Evolutionary conservation across 1,140 invertebrate genomes (phyloP).

Genomic region (Eurosta solidaginis): DNA sequence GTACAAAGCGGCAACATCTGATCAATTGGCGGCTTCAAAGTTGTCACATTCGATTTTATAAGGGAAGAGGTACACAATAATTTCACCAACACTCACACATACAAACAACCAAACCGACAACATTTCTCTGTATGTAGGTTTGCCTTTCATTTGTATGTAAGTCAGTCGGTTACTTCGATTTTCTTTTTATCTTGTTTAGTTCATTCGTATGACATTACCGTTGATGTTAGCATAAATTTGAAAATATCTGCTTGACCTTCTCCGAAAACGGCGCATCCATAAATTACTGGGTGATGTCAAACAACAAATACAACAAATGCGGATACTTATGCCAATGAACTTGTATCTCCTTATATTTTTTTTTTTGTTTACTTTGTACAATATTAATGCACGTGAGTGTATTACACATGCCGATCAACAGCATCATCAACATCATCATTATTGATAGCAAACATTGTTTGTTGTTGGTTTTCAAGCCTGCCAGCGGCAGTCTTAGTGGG

Average conservation of each 20-base stretch:
- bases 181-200: neutral
- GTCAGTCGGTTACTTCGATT: too few relatives aligned
- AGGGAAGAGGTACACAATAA: too few relatives aligned
- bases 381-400: neutral
- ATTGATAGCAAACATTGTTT: neutral
- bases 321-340: neutral
- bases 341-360: too few relatives aligned
- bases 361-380: too few relatives aligned
- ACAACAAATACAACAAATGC: neutral
- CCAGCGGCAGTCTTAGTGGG: neutral
- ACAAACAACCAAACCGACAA: neutral
- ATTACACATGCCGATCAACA: neutral
- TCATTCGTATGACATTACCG: constrained; percentile 7
- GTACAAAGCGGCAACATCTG: neutral
- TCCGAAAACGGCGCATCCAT: constrained; percentile 18
- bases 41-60: too few relatives aligned
- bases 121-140: neutral
- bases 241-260: constrained; percentile 27
- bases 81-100: neutral
- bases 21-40: constrained; percentile 14
- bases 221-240: constrained; percentile 20
- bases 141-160: neutral
- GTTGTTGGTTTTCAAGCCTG: neutral
- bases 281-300: constrained; percentile 3
- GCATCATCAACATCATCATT: neutral